Evolutionary conservation across 92 coral and sea anemone species (phyloP).

Genomic region (Epizoanthus scotinus): DNA sequence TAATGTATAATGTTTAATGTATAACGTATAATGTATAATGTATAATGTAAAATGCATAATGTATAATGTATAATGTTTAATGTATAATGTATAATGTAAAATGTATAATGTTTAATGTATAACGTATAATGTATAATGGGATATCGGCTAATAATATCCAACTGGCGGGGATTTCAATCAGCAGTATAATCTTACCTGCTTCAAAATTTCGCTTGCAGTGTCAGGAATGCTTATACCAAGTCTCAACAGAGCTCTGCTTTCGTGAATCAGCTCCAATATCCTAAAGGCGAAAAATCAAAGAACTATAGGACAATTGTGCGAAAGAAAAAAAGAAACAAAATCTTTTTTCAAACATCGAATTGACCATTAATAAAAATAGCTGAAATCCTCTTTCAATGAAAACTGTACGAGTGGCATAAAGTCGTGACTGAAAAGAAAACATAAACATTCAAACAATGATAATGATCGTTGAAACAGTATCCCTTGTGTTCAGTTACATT

Average conservation of each 20-base stretch:
- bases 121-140: too few relatives aligned
- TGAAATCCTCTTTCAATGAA: not conserved
- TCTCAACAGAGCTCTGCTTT: slow-evolving; percentile 80
- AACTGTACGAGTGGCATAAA: not conserved
- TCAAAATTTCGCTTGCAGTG: slow-evolving; percentile 80
- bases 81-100: too few relatives aligned
- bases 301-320: not conserved
- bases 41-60: too few relatives aligned
- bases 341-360: too few relatives aligned
- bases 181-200: slow-evolving; percentile 61
- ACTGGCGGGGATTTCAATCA: not conserved
- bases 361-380: too few relatives aligned
- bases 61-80: too few relatives aligned
- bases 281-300: slow-evolving; percentile 39
- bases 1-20: too few relatives aligned
- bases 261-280: slow-evolving; percentile 91
- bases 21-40: too few relatives aligned
- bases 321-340: too few relatives aligned
- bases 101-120: not conserved
- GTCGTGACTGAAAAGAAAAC: not conserved
- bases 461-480: not conserved
- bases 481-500: too few relatives aligned
- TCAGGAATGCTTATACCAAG: slow-evolving; percentile 90
- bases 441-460: not conserved
- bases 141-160: too few relatives aligned